Conservation (phyloP, 1,140 invertebrate genomes). For the Drosophila erecta region DNA sequence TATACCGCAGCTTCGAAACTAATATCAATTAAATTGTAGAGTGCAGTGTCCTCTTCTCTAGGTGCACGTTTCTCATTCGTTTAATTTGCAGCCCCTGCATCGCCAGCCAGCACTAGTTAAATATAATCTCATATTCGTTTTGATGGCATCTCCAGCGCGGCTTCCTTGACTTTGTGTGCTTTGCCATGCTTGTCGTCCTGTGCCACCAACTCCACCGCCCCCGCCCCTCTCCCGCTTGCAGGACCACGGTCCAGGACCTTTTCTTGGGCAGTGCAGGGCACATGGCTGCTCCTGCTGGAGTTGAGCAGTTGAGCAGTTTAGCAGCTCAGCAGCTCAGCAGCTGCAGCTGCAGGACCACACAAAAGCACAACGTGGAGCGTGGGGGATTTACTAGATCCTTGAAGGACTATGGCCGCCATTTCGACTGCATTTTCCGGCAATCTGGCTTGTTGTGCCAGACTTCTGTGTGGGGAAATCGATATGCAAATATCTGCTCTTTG, state of each 20-base stretch:
- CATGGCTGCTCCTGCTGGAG: conserved; percentile 57
- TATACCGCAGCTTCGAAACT: not conserved
- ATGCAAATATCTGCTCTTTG: conserved; percentile 30
- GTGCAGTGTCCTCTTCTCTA: not conserved
- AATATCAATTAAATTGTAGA: too few species aligned
- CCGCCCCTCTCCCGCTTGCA: not conserved
- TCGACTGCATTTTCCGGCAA: conserved; percentile 54
- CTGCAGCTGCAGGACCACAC: conserved; percentile 55
- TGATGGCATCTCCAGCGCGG: conserved; percentile 65
- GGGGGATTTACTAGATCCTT: conserved; percentile 18
- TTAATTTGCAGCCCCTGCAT: conserved; percentile 1
- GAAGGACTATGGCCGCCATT: conserved; percentile 33
- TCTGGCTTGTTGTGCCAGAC: conserved; percentile 17
- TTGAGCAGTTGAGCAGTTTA: conserved; percentile 65
- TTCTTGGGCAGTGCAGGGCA: conserved; percentile 29
- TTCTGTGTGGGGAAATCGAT: conserved; percentile 37
- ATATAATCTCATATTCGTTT: conserved; percentile 81
- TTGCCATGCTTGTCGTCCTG: conserved; percentile 17
- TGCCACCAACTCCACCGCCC: not conserved
- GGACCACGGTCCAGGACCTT: conserved; percentile 20
- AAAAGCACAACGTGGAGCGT: conserved; percentile 65
- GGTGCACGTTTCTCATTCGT: conserved; percentile 13
- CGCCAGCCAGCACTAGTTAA: conserved; percentile 40
- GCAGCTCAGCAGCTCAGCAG: conserved; percentile 71
- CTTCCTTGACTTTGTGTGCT: conserved; percentile 66